phyloP scores from a whole-genome alignment of 2,113 vertebrate species.

The Lontra canadensis region DNA sequence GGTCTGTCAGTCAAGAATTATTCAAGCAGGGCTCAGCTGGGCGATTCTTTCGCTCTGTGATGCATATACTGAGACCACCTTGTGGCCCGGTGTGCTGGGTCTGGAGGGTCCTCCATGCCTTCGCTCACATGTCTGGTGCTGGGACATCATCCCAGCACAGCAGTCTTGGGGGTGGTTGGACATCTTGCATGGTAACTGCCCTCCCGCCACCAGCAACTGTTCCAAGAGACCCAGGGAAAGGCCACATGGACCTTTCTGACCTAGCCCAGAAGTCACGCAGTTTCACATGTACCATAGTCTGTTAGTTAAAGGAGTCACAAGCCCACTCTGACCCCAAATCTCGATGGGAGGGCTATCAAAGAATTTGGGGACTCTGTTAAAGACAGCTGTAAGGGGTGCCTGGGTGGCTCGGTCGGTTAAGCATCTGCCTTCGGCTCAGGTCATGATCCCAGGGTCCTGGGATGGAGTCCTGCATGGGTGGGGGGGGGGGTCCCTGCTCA shows the following conservation, averaged over 20 bases:
- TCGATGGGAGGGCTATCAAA: not conserved
- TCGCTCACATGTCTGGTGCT: not conserved
- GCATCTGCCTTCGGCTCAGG: not conserved
- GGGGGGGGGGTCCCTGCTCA: not conserved
- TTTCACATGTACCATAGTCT: not conserved
- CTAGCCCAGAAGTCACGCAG: not conserved
- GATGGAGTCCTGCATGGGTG: not conserved
- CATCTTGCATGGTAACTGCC: not conserved
- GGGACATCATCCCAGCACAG: not conserved
- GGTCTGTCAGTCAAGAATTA: not conserved
- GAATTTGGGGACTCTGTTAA: not conserved
- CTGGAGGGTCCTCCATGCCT: not conserved
- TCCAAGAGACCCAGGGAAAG: not conserved
- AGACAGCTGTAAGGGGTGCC: not conserved
- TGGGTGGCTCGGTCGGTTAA: not conserved
- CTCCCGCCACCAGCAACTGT: not conserved
- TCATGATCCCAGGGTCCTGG: not conserved
- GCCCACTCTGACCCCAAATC: not conserved
- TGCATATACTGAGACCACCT: not conserved
- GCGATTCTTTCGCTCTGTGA: not conserved
- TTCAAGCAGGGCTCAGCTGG: not conserved
- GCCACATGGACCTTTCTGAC: not conserved
- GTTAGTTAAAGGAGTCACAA: not conserved
- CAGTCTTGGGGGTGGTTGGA: not conserved
- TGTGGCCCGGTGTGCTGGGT: not conserved